Evolutionary conservation across 2,888 invertebrate genomes (phyloP).

Genomic region (Limnephilus marmoratus): DNA sequence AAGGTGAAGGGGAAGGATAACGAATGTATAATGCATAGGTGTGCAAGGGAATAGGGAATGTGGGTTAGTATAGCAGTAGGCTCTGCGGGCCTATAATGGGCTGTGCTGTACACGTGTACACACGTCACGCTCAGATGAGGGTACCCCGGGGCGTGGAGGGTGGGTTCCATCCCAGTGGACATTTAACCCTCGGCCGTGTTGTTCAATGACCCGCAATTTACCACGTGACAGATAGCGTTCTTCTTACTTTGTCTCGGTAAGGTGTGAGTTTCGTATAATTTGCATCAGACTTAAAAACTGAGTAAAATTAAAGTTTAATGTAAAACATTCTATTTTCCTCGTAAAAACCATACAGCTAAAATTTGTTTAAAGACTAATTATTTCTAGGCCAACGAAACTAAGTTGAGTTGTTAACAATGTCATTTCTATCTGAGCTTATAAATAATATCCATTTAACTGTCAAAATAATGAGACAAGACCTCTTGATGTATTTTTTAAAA

Average conservation of each 20-base stretch:
- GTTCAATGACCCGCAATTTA: neutral
- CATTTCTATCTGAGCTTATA: too few species aligned
- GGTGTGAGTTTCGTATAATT: neutral
- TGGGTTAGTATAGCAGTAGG: slow-evolving; percentile 42
- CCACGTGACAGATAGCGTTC: neutral
- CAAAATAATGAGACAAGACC: too few species aligned
- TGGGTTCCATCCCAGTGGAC: slow-evolving; percentile 37
- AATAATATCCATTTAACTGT: too few species aligned
- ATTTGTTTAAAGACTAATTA: too few species aligned
- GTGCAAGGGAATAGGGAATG: neutral
- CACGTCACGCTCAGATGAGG: slow-evolving; percentile 34
- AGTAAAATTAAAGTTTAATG: neutral
- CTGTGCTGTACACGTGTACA: neutral
- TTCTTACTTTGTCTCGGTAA: neutral
- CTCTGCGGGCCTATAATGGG: neutral
- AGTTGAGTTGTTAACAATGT: too few species aligned
- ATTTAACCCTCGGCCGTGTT: slow-evolving; percentile 4
- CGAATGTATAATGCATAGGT: slow-evolving; percentile 22
- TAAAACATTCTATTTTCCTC: too few species aligned
- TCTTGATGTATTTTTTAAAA: too few species aligned
- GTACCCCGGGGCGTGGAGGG: neutral
- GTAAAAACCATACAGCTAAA: too few species aligned
- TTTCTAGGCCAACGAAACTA: too few species aligned
- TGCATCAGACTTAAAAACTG: neutral
- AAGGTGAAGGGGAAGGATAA: neutral